These are phyloP conservation scores for Hyperopisus bebe DNA, from an alignment of 2,113 vertebrate genomes.

Conservation along the genomic window DNA sequence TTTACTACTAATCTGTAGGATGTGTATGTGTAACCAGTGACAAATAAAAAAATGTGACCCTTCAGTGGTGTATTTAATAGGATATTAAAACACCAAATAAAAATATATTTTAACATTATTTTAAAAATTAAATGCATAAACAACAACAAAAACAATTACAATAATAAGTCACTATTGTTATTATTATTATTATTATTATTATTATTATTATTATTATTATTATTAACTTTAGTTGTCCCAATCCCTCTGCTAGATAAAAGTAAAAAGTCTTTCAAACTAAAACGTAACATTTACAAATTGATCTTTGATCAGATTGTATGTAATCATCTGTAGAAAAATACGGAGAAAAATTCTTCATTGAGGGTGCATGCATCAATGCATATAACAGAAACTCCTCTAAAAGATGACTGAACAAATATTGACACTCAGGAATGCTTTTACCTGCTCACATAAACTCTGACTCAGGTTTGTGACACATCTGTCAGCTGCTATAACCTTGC, in stretches of 20 bases:
- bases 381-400: neutral
- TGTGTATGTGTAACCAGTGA: no score
- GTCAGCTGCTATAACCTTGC: neutral
- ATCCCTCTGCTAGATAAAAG: neutral
- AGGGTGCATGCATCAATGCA: neutral
- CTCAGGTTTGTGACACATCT: neutral
- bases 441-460: neutral
- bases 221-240: neutral
- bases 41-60: no score
- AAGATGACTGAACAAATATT: neutral
- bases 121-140: no score
- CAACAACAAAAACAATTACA: neutral
- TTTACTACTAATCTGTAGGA: neutral
- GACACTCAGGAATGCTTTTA: neutral
- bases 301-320: neutral
- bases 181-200: no score
- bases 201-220: neutral
- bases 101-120: neutral
- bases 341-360: neutral
- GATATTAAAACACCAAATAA: neutral
- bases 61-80: neutral
- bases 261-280: neutral
- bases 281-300: neutral
- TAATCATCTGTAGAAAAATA: neutral
- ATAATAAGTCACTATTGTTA: no score